Percentiles rank a stretch among this genome's conserved stretches.
Evolutionary conservation across 35 echinoderm and acorn worm genomes (phyloP).

Genomic region (Anneissia japonica): DNA sequence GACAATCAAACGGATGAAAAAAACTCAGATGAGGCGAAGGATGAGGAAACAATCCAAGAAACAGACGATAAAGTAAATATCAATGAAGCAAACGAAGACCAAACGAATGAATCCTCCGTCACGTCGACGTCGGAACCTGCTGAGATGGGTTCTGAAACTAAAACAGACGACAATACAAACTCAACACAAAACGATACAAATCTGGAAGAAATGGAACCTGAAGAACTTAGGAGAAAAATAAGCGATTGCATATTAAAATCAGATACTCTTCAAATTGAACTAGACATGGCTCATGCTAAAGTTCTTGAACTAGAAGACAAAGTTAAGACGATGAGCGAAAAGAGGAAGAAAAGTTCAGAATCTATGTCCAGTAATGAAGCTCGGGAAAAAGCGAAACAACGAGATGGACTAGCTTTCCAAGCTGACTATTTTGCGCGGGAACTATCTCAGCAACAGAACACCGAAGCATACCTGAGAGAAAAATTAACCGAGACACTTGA

Average conservation of each 20-base stretch:
- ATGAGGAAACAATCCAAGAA: not conserved
- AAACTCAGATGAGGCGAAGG: slow-evolving; percentile 4
- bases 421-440: slow-evolving; percentile 81
- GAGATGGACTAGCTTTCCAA: slow-evolving; percentile 67
- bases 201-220: not conserved
- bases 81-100: not conserved
- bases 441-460: slow-evolving; percentile 72
- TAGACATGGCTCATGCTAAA: not conserved
- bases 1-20: not conserved
- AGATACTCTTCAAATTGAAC: not conserved
- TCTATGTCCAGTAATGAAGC: not conserved
- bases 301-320: slow-evolving; percentile 27
- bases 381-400: slow-evolving; percentile 34
- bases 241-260: not conserved
- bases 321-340: slow-evolving; percentile 27
- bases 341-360: not conserved
- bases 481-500: slow-evolving; percentile 80
- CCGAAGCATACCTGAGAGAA: slow-evolving; percentile 77
- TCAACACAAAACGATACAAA: not conserved
- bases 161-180: too few species aligned
- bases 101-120: not conserved
- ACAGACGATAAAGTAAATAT: not conserved
- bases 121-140: not conserved
- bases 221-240: slow-evolving; percentile 40
- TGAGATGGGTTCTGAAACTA: not conserved